These are phyloP conservation scores for Beris morrisii DNA, from an alignment of 2,888 invertebrate species.

Conservation along the genomic window DNA sequence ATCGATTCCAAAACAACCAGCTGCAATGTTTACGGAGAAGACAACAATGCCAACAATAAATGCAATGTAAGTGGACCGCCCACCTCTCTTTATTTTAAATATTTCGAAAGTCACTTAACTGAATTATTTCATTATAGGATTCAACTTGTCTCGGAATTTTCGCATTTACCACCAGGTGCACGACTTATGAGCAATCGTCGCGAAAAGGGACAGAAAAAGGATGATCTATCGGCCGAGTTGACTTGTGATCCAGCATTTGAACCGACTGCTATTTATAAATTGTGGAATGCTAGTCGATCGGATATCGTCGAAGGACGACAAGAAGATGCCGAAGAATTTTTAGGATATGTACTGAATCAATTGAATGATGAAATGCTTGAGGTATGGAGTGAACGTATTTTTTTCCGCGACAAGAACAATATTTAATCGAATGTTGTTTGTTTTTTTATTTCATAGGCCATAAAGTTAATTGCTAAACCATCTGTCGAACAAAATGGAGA, in stretches of 20 bases:
- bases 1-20: constrained; percentile 70
- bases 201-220: constrained; percentile 51
- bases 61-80: constrained; percentile 77
- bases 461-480: constrained; percentile 63
- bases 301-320: constrained; percentile 86
- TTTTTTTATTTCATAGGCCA: constrained; percentile 56
- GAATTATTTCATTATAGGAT: constrained; percentile 32
- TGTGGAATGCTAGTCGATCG: constrained; percentile 75
- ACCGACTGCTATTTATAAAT: constrained; percentile 82
- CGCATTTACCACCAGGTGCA: constrained; percentile 63
- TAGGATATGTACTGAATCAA: constrained; percentile 89
- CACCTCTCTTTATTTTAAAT: constrained; percentile 8
- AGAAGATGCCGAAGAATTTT: constrained; percentile 97
- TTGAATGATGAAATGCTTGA: constrained; percentile 97
- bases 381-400: constrained; percentile 56
- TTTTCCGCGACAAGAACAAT: constrained; percentile 11
- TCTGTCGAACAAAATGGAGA: constrained; percentile 58
- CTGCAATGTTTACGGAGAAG: constrained; percentile 59
- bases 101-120: neutral
- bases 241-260: constrained; percentile 82
- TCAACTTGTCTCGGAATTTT: constrained; percentile 78
- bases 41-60: constrained; percentile 84
- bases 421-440: neutral
- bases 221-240: constrained; percentile 61
- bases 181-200: constrained; percentile 56